A percentile compares a stretch with the other conserved stretches of the same genome.
Evolutionary conservation across 2,797 vertebrate species (phyloP).

Genomic region (Molothrus aeneus): DNA sequence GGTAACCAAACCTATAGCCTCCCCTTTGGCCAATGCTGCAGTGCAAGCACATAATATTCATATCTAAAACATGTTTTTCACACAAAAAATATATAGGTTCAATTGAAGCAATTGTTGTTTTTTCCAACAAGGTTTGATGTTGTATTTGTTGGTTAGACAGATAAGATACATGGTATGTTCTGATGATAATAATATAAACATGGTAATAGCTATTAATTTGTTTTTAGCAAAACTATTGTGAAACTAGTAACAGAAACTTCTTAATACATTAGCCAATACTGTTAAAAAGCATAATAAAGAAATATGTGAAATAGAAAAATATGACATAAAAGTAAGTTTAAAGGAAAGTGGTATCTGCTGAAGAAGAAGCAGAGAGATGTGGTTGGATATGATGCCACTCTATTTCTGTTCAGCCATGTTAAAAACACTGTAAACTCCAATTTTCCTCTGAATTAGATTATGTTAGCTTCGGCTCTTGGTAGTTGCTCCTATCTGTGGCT

Average conservation of each 20-base stretch:
- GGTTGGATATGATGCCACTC: not conserved
- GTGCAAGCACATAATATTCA: not conserved
- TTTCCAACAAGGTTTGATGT: not conserved
- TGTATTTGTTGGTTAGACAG: not conserved
- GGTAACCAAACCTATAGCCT: not conserved
- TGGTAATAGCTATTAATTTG: not conserved
- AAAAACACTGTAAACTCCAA: not conserved
- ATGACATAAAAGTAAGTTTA: not conserved
- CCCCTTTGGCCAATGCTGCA: fast-evolving
- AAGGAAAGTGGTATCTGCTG: not conserved
- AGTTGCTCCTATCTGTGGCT: not conserved
- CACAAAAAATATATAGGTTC: not conserved
- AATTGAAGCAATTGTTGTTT: not conserved
- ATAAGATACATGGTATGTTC: not conserved
- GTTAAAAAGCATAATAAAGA: not conserved
- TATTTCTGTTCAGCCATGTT: not conserved
- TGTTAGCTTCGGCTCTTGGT: not conserved
- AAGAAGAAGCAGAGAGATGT: not conserved
- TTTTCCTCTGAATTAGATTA: not conserved
- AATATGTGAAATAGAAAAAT: not conserved
- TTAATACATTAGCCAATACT: not conserved
- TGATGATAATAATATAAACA: not conserved
- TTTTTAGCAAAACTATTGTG: not conserved
- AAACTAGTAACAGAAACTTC: not conserved
- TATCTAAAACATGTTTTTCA: not conserved